A percentile compares a stretch with the other conserved stretches of the same genome.
Conservation (phyloP, 2,113 vertebrate species). For the Cebus imitator region DNA sequence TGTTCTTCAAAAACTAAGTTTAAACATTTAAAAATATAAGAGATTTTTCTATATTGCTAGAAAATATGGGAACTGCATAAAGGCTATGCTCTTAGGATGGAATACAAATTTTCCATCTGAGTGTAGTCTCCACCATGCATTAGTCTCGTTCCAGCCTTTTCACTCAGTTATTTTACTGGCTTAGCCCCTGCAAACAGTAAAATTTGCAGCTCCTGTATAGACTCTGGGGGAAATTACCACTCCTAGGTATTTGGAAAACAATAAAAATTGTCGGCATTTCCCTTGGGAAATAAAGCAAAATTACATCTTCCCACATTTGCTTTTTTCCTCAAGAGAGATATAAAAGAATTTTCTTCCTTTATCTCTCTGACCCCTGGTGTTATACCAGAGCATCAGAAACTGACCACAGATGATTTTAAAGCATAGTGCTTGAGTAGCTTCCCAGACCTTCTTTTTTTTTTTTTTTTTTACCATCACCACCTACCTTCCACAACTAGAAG, state of each 20-base stretch:
- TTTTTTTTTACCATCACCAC: background rate
- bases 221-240: background rate
- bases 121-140: background rate
- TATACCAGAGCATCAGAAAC: background rate
- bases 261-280: background rate
- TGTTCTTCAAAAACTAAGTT: background rate
- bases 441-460: background rate
- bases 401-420: background rate
- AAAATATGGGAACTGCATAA: background rate
- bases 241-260: background rate
- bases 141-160: background rate
- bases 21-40: background rate
- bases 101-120: background rate
- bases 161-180: background rate
- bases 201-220: background rate
- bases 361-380: background rate
- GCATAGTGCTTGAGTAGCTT: background rate
- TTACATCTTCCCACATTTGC: background rate
- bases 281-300: background rate
- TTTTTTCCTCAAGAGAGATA: background rate
- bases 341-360: background rate
- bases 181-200: background rate
- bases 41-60: background rate
- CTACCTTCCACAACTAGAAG: background rate
- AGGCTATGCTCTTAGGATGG: background rate